A percentile compares a stretch with the other conserved stretches of the same genome.
Conservation (phyloP, 1,140 invertebrate species). For the Belonocnema kinseyi region DNA sequence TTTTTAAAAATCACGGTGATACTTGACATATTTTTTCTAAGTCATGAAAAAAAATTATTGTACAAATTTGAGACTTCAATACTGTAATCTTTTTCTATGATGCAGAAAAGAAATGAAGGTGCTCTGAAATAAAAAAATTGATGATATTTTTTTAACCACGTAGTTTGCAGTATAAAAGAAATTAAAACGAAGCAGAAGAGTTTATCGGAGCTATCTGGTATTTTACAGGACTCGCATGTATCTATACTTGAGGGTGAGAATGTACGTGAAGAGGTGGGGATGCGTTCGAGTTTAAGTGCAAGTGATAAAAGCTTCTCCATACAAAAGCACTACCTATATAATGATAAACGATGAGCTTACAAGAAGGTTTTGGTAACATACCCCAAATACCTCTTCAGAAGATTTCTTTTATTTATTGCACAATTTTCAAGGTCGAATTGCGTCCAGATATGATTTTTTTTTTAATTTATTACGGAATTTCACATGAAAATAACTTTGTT, state of each 20-base stretch:
- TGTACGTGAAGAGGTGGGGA: neutral
- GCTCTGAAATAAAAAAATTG: no score
- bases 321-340: neutral
- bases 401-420: neutral
- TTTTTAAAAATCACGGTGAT: no score
- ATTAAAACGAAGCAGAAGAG: no score
- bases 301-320: neutral
- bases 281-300: neutral
- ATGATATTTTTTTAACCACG: no score
- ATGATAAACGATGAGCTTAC: neutral
- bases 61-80: no score
- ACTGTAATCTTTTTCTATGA: no score
- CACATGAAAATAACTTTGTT: conserved; percentile 32
- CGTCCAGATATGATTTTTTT: conserved; percentile 8
- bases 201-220: no score
- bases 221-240: no score
- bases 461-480: conserved; percentile 33
- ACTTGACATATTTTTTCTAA: no score
- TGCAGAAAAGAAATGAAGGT: no score
- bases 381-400: conserved; percentile 4
- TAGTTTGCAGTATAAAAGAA: no score
- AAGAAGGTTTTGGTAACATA: conserved; percentile 7
- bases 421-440: neutral
- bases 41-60: no score
- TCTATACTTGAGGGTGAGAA: neutral